Conservation (phyloP, 2,888 invertebrate genomes). For the Euproctis similis region DNA sequence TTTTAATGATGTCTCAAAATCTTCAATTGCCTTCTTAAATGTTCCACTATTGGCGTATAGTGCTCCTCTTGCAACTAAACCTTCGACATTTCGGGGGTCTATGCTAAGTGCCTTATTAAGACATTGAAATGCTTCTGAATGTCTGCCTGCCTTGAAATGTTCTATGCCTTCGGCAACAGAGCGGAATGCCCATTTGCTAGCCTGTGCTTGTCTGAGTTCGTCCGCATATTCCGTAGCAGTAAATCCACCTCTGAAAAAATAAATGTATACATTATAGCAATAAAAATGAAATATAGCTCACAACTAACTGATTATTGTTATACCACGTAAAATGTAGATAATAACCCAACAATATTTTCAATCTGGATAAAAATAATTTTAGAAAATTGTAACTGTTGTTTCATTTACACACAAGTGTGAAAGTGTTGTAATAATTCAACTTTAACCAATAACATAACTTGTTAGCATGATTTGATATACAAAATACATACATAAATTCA, state of each 20-base stretch:
- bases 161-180: constrained; percentile 97
- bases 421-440: too few relatives aligned
- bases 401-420: too few relatives aligned
- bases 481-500: too few relatives aligned
- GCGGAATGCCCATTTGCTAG: constrained; percentile 94
- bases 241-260: constrained; percentile 80
- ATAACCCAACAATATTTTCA: too few relatives aligned
- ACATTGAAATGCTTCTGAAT: constrained; percentile 96
- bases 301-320: too few relatives aligned
- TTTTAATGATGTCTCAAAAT: constrained; percentile 93
- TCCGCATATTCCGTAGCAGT: constrained; percentile 87
- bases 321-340: too few relatives aligned
- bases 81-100: constrained; percentile 94
- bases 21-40: constrained; percentile 94
- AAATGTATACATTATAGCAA: too few relatives aligned
- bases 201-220: constrained; percentile 91
- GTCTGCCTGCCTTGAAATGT: constrained; percentile 93
- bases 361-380: too few relatives aligned
- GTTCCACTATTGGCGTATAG: constrained; percentile 95
- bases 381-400: too few relatives aligned
- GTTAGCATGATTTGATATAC: too few relatives aligned
- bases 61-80: constrained; percentile 92
- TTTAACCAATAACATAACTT: too few relatives aligned
- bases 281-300: too few relatives aligned
- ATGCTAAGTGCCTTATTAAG: constrained; percentile 94